phyloP scores from a whole-genome alignment of 2,797 vertebrate genomes.

The Thaleichthys pacificus region DNA sequence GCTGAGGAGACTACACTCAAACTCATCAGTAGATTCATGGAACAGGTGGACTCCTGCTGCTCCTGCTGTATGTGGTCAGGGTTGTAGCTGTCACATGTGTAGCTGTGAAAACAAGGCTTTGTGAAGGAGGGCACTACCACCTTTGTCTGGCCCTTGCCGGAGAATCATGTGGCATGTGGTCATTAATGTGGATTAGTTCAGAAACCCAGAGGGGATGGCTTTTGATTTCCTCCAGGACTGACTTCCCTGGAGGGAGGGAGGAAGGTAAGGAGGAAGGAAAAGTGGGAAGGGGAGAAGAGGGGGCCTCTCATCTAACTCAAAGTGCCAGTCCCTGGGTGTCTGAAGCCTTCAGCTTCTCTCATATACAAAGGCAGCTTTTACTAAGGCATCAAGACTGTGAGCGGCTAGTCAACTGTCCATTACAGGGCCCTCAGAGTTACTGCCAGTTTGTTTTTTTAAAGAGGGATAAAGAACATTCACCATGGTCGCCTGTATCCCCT shows the following conservation, averaged over 20 bases:
- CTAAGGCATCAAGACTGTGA: constrained; percentile 20
- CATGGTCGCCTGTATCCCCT: not conserved
- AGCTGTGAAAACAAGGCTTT: not conserved
- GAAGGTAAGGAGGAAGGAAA: not conserved
- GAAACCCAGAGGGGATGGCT: constrained; percentile 24
- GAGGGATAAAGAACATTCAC: constrained; percentile 36
- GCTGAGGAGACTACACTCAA: too few species aligned
- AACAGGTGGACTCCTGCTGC: too few species aligned
- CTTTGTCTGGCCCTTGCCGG: constrained; percentile 1
- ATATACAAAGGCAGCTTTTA: constrained; percentile 31
- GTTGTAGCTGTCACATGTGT: too few species aligned
- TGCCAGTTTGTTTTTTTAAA: constrained; percentile 43
- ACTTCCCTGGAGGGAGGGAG: constrained; percentile 3
- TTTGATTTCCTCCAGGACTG: constrained; percentile 30
- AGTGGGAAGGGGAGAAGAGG: not conserved
- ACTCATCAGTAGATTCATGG: too few species aligned
- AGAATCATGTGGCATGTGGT: constrained; percentile 31
- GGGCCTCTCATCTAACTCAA: constrained; percentile 21
- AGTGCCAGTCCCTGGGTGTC: constrained; percentile 15
- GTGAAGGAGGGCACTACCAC: not conserved
- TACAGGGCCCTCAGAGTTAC: constrained; percentile 44
- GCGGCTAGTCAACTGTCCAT: constrained; percentile 28
- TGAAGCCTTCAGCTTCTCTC: not conserved
- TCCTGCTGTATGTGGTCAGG: too few species aligned
- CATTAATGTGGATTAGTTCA: constrained; percentile 45